Base-by-base conservation (phyloP, 2,113 vertebrate species). In the Trogon melanurus region DNA sequence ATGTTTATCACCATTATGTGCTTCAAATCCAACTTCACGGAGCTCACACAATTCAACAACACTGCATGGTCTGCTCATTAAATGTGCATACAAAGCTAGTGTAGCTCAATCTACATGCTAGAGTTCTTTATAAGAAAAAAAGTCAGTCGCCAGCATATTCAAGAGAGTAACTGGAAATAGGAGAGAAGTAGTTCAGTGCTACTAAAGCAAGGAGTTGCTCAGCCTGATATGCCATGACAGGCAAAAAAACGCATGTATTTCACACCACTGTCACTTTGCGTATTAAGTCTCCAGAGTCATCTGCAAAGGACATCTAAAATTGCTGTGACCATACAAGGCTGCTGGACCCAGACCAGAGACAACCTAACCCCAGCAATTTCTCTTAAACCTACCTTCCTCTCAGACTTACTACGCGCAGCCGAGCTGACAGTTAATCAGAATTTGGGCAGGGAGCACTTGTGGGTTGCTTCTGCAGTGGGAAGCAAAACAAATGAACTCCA, bases 401-500 rank as follows among this genome's bases (percentile, higher is more conserved):
- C 78, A 58, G 60, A 45, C 56, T 76, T 44, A 2, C 64, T 44
- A 38, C 6, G 10, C 32, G 7, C 50, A 57, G 45, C 6, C 25
- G 29, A 81, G 75, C 69, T 61, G 74, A 60, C 72, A 83, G 54
- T 61, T 70, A 65, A 95, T 86, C 94, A 85, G 41, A 66, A 84
- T 84, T 72, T 70, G 34, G 79, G 79, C 61, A 90, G 47, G 41
- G 38, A 91, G 50, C 34, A 34, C 56, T 95, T 90, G 75, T 65
- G 86, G 78, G 74, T 86, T 84, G 67, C 17, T 73, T 75, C 84
- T 91, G 48, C 76, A 71, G 84, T 83, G 53, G 75, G 64, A 93
- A 48, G 51, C 67, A 81, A 89, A 95, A 92, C 56, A 79, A 95
- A 92, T 89, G 32, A 81, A 85, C 61, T 88, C 73, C 51, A 72